Percentiles rank a stretch among this genome's conserved stretches.
phyloP scores from a whole-genome alignment of 2,797 vertebrate species.

The Sphenodon punctatus region DNA sequence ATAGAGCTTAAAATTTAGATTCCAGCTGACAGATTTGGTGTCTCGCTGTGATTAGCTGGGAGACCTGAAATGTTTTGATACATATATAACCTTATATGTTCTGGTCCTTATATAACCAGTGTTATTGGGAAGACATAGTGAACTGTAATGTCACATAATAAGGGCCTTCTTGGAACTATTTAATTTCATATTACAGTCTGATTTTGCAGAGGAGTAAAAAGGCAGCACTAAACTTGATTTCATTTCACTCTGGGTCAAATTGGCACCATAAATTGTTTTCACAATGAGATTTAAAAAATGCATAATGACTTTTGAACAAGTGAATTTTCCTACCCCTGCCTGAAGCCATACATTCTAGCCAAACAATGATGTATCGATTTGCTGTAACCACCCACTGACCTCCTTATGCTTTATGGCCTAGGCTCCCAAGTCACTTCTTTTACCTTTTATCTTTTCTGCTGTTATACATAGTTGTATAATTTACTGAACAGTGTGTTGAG shows the following conservation, averaged over 20 bases:
- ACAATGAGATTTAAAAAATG: slow-evolving; percentile 7
- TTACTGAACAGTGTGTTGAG: not conserved
- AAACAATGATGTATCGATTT: slow-evolving; percentile 41
- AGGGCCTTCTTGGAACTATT: not conserved
- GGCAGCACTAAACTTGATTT: not conserved
- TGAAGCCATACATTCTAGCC: slow-evolving; percentile 32
- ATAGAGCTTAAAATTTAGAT: too few relatives aligned
- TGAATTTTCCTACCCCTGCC: slow-evolving; percentile 18
- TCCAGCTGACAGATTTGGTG: slow-evolving; percentile 49
- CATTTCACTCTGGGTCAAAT: not conserved
- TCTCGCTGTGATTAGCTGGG: slow-evolving; percentile 14
- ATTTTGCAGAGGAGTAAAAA: not conserved
- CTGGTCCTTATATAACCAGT: too few relatives aligned
- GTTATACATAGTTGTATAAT: not conserved
- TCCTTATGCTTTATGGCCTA: slow-evolving; percentile 31
- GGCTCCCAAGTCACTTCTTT: slow-evolving; percentile 11
- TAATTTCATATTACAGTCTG: not conserved
- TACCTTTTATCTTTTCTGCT: slow-evolving; percentile 7
- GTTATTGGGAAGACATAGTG: not conserved
- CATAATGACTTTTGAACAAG: slow-evolving; percentile 19
- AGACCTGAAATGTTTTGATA: not conserved
- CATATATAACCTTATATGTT: too few relatives aligned
- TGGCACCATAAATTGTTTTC: not conserved
- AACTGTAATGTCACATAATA: not conserved
- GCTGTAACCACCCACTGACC: slow-evolving; percentile 62